These are phyloP conservation scores for Sprattus sprattus DNA, from an alignment of 2,113 vertebrate species.

Conservation along the genomic window DNA sequence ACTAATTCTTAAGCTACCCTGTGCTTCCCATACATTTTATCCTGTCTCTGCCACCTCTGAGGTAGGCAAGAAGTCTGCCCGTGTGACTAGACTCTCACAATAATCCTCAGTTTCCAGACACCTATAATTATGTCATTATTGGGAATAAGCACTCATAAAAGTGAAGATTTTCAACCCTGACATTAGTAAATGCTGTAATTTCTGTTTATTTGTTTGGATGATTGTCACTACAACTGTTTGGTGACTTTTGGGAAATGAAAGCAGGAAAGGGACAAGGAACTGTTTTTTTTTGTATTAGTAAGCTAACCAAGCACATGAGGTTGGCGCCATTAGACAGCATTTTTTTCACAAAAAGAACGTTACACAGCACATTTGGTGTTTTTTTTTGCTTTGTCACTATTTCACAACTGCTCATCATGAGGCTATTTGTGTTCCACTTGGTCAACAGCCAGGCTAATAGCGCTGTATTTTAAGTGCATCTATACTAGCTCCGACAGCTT, in stretches of 20 bases:
- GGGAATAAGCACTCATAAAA: not conserved
- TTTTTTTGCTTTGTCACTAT: not conserved
- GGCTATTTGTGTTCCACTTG: not conserved
- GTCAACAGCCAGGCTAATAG: not conserved
- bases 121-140: slow-evolving; percentile 10
- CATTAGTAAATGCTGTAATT: not conserved
- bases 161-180: not conserved
- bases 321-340: not conserved
- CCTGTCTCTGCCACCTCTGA: not conserved
- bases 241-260: not conserved
- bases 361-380: not conserved
- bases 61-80: not conserved
- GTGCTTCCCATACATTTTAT: not conserved
- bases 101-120: not conserved
- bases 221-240: not conserved
- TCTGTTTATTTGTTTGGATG: not conserved
- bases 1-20: not conserved
- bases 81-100: not conserved
- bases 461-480: no score
- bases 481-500: no score
- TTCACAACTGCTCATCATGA: not conserved
- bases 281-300: not conserved
- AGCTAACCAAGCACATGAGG: not conserved
- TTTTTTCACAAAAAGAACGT: not conserved
- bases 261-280: not conserved